phyloP scores from a whole-genome alignment of 2,113 vertebrate species.

The Vulpes vulpes region DNA sequence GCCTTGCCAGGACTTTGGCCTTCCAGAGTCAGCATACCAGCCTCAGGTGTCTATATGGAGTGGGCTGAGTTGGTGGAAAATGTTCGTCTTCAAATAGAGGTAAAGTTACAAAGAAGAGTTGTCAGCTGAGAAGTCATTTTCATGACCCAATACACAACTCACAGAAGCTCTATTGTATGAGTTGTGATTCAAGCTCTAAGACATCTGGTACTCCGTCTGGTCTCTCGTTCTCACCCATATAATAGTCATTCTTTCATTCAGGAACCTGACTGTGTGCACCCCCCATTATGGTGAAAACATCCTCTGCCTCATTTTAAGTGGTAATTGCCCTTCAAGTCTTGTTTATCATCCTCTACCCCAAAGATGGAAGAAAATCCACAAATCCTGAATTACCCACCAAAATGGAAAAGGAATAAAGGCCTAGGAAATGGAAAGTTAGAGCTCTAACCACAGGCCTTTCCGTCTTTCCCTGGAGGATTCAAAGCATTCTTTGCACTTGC shows the following conservation, averaged over 20 bases:
- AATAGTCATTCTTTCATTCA: background rate
- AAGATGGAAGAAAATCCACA: background rate
- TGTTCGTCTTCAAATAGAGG: constrained; percentile 44
- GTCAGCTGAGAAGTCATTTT: constrained; percentile 7
- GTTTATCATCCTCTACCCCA: background rate
- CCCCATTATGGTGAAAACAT: background rate
- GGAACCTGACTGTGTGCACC: background rate
- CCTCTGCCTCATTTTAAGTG: background rate
- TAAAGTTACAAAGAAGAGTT: background rate
- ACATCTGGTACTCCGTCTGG: background rate
- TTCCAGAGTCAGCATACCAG: background rate
- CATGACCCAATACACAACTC: background rate
- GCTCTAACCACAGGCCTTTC: background rate
- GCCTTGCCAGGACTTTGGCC: background rate
- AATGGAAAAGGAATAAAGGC: constrained; percentile 6
- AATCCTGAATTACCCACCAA: background rate
- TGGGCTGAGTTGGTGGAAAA: background rate
- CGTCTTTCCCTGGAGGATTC: background rate
- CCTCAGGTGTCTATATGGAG: background rate
- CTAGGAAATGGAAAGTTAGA: background rate
- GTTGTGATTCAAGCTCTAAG: constrained; percentile 51
- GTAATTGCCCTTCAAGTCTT: background rate
- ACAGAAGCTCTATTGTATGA: background rate
- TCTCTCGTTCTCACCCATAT: background rate
- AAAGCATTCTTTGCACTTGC: background rate